phyloP scores from a whole-genome alignment of 1,140 invertebrate species.

The Lasioglossum baleicum region DNA sequence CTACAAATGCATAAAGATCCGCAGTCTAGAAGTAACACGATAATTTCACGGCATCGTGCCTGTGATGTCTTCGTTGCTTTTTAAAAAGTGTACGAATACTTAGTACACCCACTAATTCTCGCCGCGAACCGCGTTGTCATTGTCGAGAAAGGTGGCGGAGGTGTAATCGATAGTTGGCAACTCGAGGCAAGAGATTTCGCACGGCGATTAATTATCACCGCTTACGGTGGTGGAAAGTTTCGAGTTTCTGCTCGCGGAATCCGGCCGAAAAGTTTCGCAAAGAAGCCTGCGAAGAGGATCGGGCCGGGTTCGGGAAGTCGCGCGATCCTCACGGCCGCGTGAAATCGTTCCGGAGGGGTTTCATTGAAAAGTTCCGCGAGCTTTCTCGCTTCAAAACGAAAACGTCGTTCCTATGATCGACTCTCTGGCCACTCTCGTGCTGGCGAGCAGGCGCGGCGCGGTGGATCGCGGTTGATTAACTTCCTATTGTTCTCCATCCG shows the following conservation, averaged over 20 bases:
- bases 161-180: slow-evolving; percentile 11
- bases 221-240: not conserved
- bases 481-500: slow-evolving; percentile 25
- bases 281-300: slow-evolving; percentile 27
- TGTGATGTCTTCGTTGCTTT: no score
- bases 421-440: not conserved
- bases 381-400: slow-evolving; percentile 26
- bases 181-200: slow-evolving; percentile 17
- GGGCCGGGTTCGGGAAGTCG: not conserved
- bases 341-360: not conserved
- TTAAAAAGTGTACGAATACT: no score
- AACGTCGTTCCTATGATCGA: not conserved
- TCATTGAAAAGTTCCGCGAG: slow-evolving; percentile 5
- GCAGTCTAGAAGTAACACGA: no score
- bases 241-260: slow-evolving; percentile 10
- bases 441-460: no score
- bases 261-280: slow-evolving; percentile 27
- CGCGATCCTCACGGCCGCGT: slow-evolving; percentile 12
- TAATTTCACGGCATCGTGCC: no score
- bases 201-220: slow-evolving; percentile 16
- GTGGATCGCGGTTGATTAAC: slow-evolving; percentile 15
- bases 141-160: not conserved
- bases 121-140: no score
- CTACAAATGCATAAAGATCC: no score
- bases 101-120: no score